Evolutionary conservation across 2,113 vertebrate genomes (phyloP).

Genomic region (Ivindomyrus marchei): DNA sequence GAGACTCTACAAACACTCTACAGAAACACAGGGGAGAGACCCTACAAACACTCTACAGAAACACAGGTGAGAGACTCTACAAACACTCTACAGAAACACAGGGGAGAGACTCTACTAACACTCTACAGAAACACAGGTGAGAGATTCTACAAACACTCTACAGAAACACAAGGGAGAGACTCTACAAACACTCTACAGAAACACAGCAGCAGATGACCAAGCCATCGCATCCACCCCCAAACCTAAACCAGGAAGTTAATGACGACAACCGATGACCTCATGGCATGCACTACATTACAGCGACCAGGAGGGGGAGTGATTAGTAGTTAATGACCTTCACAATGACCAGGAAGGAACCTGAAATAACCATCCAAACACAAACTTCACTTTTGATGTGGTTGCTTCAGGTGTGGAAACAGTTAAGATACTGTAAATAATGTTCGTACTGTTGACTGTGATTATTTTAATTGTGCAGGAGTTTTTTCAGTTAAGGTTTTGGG

Average conservation of each 20-base stretch:
- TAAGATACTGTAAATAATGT: not conserved
- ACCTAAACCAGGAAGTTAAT: not conserved
- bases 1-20: too few species aligned
- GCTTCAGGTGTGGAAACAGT: not conserved
- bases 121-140: too few species aligned
- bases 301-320: constrained; percentile 63
- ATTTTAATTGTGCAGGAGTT: not conserved
- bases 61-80: not conserved
- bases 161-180: not conserved
- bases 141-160: not conserved
- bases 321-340: constrained; percentile 21
- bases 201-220: not conserved
- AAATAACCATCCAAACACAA: constrained; percentile 10
- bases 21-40: too few species aligned
- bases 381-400: not conserved
- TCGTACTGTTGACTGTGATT: not conserved
- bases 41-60: not conserved
- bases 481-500: not conserved
- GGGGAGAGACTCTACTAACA: not conserved
- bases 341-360: not conserved
- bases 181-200: not conserved
- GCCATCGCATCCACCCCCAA: not conserved
- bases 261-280: not conserved
- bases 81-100: not conserved
- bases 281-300: constrained; percentile 47